A percentile compares a stretch with the other conserved stretches of the same genome.
Conservation (phyloP, 2,888 invertebrate genomes). For the Spodoptera picta region DNA sequence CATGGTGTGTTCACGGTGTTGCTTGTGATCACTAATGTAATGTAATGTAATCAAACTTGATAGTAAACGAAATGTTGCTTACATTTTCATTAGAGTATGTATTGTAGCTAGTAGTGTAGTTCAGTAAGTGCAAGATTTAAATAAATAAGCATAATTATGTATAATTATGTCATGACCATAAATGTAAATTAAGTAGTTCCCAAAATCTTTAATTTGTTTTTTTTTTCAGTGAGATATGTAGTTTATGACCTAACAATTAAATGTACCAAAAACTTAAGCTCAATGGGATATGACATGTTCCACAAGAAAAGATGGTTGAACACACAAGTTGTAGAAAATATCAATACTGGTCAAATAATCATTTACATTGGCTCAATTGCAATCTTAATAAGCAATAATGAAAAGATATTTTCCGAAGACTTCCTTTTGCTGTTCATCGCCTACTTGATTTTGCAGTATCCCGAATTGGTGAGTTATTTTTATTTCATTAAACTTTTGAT, state of each 20-base stretch:
- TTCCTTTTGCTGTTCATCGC: conserved; percentile 68
- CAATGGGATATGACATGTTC: conserved; percentile 44
- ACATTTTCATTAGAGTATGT: too few species aligned
- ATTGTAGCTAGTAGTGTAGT: too few species aligned
- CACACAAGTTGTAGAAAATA: conserved; percentile 33
- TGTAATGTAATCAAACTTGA: too few species aligned
- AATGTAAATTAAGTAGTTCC: not conserved
- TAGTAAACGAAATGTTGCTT: too few species aligned
- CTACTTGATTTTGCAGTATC: conserved; percentile 65
- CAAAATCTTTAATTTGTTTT: not conserved
- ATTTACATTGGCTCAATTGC: conserved; percentile 44
- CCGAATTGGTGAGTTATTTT: conserved; percentile 68
- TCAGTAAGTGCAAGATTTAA: too few species aligned
- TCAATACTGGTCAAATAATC: conserved; percentile 48
- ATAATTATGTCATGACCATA: too few species aligned
- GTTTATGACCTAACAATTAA: conserved; percentile 37
- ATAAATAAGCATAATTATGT: too few species aligned
- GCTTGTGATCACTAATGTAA: too few species aligned
- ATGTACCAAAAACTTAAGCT: conserved; percentile 25
- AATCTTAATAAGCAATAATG: conserved; percentile 55
- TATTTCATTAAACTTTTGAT: not conserved
- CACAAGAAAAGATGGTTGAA: conserved; percentile 33
- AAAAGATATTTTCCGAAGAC: conserved; percentile 62
- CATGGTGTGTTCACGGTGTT: too few species aligned
- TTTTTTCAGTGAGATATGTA: conserved; percentile 39